Base-by-base conservation (phyloP, 1,140 invertebrate species). In the Pristionchus pacificus region DNA sequence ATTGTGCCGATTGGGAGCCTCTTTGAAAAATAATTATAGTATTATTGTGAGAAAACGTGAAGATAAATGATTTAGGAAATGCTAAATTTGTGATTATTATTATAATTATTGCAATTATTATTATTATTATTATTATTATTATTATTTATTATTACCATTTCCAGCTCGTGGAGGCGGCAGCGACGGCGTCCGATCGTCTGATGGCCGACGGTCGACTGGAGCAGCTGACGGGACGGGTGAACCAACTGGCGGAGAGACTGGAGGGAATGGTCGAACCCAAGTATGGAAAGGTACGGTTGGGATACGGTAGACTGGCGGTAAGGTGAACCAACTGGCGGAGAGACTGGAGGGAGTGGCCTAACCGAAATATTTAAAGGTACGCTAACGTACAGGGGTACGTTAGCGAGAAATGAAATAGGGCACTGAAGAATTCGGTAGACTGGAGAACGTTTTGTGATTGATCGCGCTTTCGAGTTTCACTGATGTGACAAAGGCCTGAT, bases 221-320 rank as follows among this genome's bases (percentile, higher is more conserved):
- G n/a, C 1, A 29, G 1, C 31, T 73, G 49, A 68, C 62, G 19
- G 49, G 59, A 28, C 32, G 24, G 15, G 61, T 68, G 24, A 57
- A 73, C 24, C 33, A 38, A 15, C 32, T 73, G 25, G 68, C 71
- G 1, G 66, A 68, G 19, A 68, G 60, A 33, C 62, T 73, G 28
- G 31, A 68, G 28, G 25, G 15, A n/a, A 27, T 73, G 2, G 60
- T 32, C 15, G 33, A 55, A 33, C 71, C 71, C 0, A 68, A 58
- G 32, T 68, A 60, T 72, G 32, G 61, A 32, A 64, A 68, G 29
- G 71, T 73, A n/a, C n/a, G n/a, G n/a, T n/a, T n/a, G n/a, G n/a
- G n/a, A n/a, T n/a, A n/a, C n/a, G n/a, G n/a, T n/a, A n/a, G n/a
- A n/a, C n/a, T n/a, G n/a, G n/a, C n/a, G 0, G 27, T 19, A 59